These are phyloP conservation scores for Istiophorus platypterus DNA, from an alignment of 2,113 vertebrate species.

Conservation along the genomic window DNA sequence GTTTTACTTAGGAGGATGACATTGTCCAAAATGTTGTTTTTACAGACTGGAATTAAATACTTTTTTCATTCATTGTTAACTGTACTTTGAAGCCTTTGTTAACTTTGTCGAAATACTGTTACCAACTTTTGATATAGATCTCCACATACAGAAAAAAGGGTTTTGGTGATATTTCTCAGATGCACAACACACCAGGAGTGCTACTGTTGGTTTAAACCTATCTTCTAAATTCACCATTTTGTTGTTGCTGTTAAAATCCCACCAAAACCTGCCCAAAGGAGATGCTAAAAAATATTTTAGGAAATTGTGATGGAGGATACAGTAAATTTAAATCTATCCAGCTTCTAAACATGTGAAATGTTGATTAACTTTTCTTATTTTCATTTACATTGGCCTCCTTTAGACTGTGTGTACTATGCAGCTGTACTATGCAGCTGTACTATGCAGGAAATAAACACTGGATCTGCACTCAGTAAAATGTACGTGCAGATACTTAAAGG, in stretches of 20 bases:
- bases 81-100: neutral
- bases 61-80: neutral
- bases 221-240: neutral
- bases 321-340: neutral
- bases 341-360: neutral
- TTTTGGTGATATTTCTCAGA: neutral
- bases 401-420: neutral
- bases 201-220: neutral
- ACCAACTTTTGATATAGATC: neutral
- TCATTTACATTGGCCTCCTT: neutral
- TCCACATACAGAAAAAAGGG: neutral
- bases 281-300: neutral
- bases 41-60: neutral
- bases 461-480: too few species aligned
- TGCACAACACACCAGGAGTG: neutral
- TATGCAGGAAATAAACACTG: neutral
- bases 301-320: neutral
- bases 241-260: too few species aligned
- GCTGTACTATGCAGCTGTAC: neutral
- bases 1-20: neutral
- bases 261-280: neutral
- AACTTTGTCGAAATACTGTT: neutral
- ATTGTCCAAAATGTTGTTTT: neutral
- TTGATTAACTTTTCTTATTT: neutral
- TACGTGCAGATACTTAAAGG: neutral